Conservation (phyloP, 2,797 vertebrate species). For the Typhlichthys subterraneus region DNA sequence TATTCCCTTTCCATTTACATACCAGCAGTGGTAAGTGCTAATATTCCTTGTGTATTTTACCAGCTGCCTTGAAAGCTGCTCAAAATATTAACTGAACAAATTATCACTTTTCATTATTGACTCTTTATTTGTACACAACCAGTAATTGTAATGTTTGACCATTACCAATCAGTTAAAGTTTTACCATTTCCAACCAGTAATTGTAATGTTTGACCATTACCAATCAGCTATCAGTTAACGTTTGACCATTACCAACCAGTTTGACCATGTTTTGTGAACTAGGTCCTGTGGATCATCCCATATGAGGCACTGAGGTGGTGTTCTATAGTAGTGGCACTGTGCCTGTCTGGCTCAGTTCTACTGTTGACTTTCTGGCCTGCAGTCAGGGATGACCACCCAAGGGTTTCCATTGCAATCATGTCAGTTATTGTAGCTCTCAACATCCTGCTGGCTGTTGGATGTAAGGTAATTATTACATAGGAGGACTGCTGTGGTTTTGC, state of each 20-base stretch:
- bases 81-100: background rate
- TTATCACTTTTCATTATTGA: background rate
- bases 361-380: conserved; percentile 95
- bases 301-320: conserved; percentile 86
- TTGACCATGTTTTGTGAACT: conserved; percentile 11
- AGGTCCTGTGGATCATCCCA: conserved; percentile 92
- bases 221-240: too few species aligned
- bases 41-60: background rate
- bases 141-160: background rate
- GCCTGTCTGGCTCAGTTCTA: conserved; percentile 90
- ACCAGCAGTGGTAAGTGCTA: conserved; percentile 88
- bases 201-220: too few species aligned
- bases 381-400: conserved; percentile 88
- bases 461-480: conserved; percentile 80
- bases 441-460: conserved; percentile 87
- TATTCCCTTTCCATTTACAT: conserved; percentile 96
- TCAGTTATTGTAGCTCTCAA: conserved; percentile 83
- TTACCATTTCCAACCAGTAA: too few species aligned
- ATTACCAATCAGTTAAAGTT: too few species aligned
- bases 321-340: conserved; percentile 84
- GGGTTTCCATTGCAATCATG: conserved; percentile 80
- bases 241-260: background rate
- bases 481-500: background rate
- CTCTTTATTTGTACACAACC: too few species aligned
- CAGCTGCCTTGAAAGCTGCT: conserved; percentile 3